phyloP scores from a whole-genome alignment of 2,888 invertebrate species.

The Epinotia brunnichana region DNA sequence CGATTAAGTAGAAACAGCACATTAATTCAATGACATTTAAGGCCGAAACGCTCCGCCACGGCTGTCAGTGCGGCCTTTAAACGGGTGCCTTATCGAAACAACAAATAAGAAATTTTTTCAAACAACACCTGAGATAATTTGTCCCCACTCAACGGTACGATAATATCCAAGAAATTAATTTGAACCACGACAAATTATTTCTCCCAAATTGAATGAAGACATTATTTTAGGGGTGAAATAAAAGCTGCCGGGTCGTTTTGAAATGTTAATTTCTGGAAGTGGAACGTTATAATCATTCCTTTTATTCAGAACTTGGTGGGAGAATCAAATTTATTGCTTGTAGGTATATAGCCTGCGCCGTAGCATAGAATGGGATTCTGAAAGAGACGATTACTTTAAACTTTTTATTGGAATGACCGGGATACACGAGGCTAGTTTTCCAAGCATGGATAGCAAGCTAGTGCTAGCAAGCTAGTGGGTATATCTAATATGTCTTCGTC shows the following conservation, averaged over 20 bases:
- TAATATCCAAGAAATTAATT: constrained; percentile 65
- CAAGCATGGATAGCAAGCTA: too few relatives aligned
- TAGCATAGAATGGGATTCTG: neutral
- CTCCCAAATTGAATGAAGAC: constrained; percentile 62
- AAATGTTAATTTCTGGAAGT: constrained; percentile 60
- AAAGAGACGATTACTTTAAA: neutral
- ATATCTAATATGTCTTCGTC: too few relatives aligned
- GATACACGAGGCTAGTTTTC: too few relatives aligned
- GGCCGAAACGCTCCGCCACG: too few relatives aligned
- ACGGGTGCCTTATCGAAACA: too few relatives aligned
- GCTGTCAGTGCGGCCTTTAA: too few relatives aligned
- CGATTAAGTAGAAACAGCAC: neutral
- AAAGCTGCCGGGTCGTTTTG: constrained; percentile 59
- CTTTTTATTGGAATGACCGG: neutral
- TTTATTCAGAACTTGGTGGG: constrained; percentile 27
- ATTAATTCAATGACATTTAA: neutral
- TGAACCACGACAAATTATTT: constrained; percentile 65
- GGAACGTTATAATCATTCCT: constrained; percentile 49
- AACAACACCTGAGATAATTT: constrained; percentile 58
- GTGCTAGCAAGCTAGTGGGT: too few relatives aligned
- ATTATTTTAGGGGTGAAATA: constrained; percentile 61
- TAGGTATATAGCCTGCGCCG: constrained; percentile 12
- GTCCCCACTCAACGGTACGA: constrained; percentile 55
- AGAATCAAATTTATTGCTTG: constrained; percentile 32
- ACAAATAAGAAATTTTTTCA: too few relatives aligned